phyloP scores from a whole-genome alignment of 2,113 vertebrate species.

The Baryphthengus martii region DNA sequence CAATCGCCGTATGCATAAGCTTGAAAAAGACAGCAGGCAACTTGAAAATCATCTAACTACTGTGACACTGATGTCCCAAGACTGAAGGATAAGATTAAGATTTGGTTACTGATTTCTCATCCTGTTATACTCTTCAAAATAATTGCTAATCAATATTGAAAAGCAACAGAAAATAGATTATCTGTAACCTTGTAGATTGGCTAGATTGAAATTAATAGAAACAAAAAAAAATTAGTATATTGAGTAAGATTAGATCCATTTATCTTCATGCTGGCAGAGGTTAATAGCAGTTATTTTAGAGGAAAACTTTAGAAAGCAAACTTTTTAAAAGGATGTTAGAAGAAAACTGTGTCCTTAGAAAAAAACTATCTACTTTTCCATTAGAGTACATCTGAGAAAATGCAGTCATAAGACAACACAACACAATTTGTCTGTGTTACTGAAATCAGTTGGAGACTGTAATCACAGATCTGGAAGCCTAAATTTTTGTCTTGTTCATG shows the following conservation, averaged over 20 bases:
- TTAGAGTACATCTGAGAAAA: not conserved
- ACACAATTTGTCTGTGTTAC: not conserved
- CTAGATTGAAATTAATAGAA: conserved; percentile 4
- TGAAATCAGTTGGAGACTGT: not conserved
- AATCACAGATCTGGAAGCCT: not conserved
- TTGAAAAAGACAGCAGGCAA: not conserved
- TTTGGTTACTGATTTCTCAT: conserved; percentile 3
- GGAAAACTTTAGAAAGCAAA: not conserved
- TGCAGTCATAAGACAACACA: not conserved
- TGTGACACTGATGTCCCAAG: not conserved
- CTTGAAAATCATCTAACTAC: not conserved
- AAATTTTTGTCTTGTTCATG: not conserved
- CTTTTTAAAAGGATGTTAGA: not conserved
- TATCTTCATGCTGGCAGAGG: not conserved
- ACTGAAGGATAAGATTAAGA: not conserved
- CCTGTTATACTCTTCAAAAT: not conserved
- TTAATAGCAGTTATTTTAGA: not conserved
- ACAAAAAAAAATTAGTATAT: not conserved
- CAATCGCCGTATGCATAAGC: not conserved
- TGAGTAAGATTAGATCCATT: not conserved
- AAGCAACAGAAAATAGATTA: conserved; percentile 18
- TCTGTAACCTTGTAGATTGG: not conserved
- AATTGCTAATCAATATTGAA: conserved; percentile 16
- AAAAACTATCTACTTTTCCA: not conserved
- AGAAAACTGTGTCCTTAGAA: not conserved